Evolutionary conservation across 2,113 vertebrate species (phyloP).

Genomic region (Mirza zaza): DNA sequence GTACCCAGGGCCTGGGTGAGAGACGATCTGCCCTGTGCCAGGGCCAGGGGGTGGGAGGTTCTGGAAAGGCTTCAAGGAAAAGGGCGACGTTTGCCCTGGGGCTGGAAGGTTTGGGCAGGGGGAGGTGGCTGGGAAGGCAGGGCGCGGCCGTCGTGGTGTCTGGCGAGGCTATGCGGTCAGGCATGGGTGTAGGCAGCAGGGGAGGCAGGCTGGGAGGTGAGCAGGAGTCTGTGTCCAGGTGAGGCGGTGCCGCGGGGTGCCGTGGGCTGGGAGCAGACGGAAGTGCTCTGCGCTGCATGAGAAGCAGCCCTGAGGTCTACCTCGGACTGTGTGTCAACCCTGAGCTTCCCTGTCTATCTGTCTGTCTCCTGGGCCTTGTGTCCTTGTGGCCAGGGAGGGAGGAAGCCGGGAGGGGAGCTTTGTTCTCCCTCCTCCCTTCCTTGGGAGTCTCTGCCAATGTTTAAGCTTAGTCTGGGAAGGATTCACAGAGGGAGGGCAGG

Average conservation of each 20-base stretch:
- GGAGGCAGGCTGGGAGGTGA: background rate
- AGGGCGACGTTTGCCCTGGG: fast-evolving
- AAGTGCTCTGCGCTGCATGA: fast-evolving
- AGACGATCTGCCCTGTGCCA: background rate
- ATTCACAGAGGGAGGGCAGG: slow-evolving; percentile 64
- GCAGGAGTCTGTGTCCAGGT: background rate
- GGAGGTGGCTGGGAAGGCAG: background rate
- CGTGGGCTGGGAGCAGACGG: background rate
- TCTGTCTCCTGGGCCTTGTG: background rate
- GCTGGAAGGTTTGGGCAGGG: background rate
- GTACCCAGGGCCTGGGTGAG: background rate
- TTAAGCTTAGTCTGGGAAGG: slow-evolving; percentile 78
- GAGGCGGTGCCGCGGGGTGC: fast-evolving
- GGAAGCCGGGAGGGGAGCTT: slow-evolving; percentile 54
- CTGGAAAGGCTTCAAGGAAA: background rate
- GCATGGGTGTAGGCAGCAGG: too few relatives aligned
- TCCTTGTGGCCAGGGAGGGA: background rate
- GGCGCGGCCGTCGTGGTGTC: fast-evolving
- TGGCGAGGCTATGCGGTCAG: fast-evolving
- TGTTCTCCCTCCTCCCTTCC: slow-evolving; percentile 74
- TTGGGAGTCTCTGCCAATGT: slow-evolving; percentile 77
- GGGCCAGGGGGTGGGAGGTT: background rate
- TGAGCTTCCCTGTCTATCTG: background rate
- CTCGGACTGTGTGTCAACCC: background rate
- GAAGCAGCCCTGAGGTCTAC: background rate